phyloP scores from a whole-genome alignment of 2,797 vertebrate genomes.

The Sebastes goodei region DNA sequence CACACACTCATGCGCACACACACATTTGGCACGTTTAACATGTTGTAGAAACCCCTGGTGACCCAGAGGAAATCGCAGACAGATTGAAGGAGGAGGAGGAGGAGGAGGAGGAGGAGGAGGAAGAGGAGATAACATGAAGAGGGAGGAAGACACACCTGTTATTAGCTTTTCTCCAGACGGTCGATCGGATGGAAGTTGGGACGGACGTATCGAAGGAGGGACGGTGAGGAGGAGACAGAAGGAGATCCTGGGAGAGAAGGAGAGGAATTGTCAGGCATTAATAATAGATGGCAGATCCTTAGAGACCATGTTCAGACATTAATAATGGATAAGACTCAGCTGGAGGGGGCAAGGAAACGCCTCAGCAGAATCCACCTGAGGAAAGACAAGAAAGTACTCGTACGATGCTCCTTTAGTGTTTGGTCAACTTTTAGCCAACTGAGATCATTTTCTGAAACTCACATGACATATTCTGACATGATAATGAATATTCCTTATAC shows the following conservation, averaged over 20 bases:
- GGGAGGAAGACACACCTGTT: conserved; percentile 62
- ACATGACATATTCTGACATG: background rate
- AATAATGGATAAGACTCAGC: conserved; percentile 73
- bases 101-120: conserved; percentile 19
- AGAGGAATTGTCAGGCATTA: conserved; percentile 62
- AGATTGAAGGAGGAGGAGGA: conserved; percentile 44
- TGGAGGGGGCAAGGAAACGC: conserved; percentile 52
- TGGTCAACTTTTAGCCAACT: background rate
- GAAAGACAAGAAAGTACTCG: conserved; percentile 10
- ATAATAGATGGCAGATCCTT: conserved; percentile 73
- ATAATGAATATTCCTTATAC: accelerated
- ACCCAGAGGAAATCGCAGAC: conserved; percentile 42
- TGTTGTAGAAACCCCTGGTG: conserved; percentile 27
- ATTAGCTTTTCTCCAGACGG: conserved; percentile 73
- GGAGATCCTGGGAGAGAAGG: conserved; percentile 68
- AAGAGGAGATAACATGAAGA: background rate
- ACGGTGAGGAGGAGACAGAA: conserved; percentile 40
- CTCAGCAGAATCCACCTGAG: conserved; percentile 53
- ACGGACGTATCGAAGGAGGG: conserved; percentile 19
- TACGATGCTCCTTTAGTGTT: background rate
- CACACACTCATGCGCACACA: conserved; percentile 24
- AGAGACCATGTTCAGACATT: conserved; percentile 71
- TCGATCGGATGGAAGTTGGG: conserved; percentile 23
- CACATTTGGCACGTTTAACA: conserved; percentile 39
- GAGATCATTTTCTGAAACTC: background rate